Base-by-base conservation (phyloP, 1,140 invertebrate genomes). In the Gonioctena quinquepunctata region DNA sequence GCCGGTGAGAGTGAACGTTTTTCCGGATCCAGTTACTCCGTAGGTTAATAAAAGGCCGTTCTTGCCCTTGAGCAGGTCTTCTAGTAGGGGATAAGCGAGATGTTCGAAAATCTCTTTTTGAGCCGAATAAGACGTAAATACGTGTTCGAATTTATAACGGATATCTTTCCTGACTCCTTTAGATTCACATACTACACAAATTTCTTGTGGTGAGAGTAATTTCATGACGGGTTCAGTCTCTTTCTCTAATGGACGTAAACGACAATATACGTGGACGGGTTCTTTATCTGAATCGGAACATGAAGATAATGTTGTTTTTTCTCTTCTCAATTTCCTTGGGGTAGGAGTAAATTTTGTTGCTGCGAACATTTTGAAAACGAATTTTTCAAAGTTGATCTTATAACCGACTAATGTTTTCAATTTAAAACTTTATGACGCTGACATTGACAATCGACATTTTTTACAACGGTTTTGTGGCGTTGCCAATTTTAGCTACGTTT, bases 21-120 rank as follows among this genome's bases (percentile, higher is more conserved):
- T 95, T 0, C 97, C 97, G 72, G 96, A 98, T 1, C 95, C 95
- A 3, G 97, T 99, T 2, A 99, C 94, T 21, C 97, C 97, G 83
- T 99, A 99, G 0, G 96, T 95, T 81, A 99, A 98, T 4, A 99
- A 83, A 19, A 97, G 85, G 42, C 92, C 94, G 87, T 98, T 98
- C 83, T 92, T 93, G 49, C 92, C 93, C 66, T 88, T 87, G 23
- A 95, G 84, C 4, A 95, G 82, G 77, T 92, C 91, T 77, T 94
- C 89, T 0, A 99, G 90, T 2, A 99, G 84, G 0, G 96, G 96
- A 52, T 93, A 85, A 1, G 94, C 94, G n/a, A 96, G 91, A 66
- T 88, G 85, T 50, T 93, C 89, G 83, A 97, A 99, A 6, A 98
- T 85, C 66, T 94, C 91, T 79, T 93, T 91, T 82, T 99, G 98